Conservation (phyloP, 2,113 vertebrate species). For the Heterotis niloticus region DNA sequence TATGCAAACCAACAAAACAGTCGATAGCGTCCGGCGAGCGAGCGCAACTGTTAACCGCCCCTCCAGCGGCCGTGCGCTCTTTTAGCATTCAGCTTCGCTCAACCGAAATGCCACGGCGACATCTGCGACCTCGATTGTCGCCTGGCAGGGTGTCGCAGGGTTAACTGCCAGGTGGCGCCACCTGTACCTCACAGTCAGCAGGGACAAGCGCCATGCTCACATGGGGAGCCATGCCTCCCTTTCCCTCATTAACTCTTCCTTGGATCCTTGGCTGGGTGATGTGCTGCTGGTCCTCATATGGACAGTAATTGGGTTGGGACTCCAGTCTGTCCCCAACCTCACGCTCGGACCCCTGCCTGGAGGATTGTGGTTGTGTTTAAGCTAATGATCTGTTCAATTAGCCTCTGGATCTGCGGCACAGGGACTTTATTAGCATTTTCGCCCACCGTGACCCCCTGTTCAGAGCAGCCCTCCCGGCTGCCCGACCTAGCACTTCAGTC, state of each 20-base stretch:
- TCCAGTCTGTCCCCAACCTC: slow-evolving; percentile 29
- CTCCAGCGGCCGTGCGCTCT: background rate
- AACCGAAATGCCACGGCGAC: slow-evolving; percentile 6
- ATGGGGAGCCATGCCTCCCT: slow-evolving; percentile 35
- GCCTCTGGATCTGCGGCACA: slow-evolving; percentile 51
- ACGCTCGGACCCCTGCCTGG: slow-evolving; percentile 43
- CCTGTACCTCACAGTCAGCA: slow-evolving; percentile 17
- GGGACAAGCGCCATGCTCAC: slow-evolving; percentile 40
- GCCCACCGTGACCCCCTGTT: slow-evolving; percentile 22
- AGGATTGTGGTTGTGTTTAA: slow-evolving; percentile 59
- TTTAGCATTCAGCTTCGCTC: background rate
- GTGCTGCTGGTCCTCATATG: slow-evolving; percentile 49
- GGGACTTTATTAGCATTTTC: slow-evolving; percentile 53
- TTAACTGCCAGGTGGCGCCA: background rate
- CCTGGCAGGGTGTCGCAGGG: slow-evolving; percentile 6
- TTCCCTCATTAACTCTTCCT: slow-evolving; percentile 42
- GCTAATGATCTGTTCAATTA: slow-evolving; percentile 66
- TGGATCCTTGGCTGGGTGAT: slow-evolving; percentile 24
- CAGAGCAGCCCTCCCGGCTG: slow-evolving; percentile 16
- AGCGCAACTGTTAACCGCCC: background rate
- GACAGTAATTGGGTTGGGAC: slow-evolving; percentile 69
- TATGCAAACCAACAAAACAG: background rate
- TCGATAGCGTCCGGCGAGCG: slow-evolving; percentile 13
- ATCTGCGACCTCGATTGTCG: slow-evolving; percentile 4
- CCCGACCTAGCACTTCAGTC: background rate